Conservation (phyloP, 2,113 vertebrate genomes). For the Colinus virginianus region DNA sequence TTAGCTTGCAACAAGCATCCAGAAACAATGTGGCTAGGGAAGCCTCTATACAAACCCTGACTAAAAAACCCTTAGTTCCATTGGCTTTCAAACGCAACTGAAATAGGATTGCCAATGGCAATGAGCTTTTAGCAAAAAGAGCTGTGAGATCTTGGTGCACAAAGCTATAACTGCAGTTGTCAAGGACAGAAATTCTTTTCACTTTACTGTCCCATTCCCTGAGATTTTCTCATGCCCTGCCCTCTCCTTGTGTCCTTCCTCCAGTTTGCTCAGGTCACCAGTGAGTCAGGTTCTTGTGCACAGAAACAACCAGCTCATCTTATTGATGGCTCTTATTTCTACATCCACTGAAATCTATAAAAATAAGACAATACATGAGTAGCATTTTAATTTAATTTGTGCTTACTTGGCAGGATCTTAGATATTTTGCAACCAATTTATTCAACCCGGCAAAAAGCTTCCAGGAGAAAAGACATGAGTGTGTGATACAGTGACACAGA, state of each 20-base stretch:
- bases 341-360: background rate
- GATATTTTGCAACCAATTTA: slow-evolving; percentile 29
- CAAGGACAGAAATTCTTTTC: background rate
- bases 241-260: background rate
- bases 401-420: slow-evolving; percentile 26
- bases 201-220: background rate
- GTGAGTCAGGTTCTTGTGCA: background rate
- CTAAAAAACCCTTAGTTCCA: background rate
- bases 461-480: background rate
- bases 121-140: background rate
- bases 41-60: background rate
- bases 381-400: slow-evolving; percentile 19
- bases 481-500: fast-evolving
- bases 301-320: slow-evolving; percentile 7
- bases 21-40: background rate
- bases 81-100: fast-evolving
- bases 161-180: background rate
- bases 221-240: background rate
- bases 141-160: background rate
- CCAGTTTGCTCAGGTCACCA: background rate
- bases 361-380: background rate
- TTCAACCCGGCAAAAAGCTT: background rate
- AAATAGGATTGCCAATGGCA: background rate
- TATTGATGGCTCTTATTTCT: background rate
- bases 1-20: background rate